These are phyloP conservation scores for Sebastes matsubarae DNA, from an alignment of 2,797 vertebrate genomes.

Conservation along the genomic window DNA sequence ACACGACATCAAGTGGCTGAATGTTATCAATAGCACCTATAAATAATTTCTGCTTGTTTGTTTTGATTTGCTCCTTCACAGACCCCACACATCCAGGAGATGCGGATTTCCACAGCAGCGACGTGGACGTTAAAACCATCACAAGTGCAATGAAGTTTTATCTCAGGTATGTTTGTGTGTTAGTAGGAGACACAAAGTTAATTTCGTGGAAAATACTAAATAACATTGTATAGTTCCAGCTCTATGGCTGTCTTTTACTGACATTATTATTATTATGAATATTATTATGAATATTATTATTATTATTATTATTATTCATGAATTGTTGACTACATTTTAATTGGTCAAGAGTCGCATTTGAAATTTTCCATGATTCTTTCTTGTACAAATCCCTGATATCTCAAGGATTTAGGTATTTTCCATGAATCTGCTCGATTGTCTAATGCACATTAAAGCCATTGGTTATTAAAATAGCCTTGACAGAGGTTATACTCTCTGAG, in stretches of 20 bases:
- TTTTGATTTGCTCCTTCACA: conserved; percentile 55
- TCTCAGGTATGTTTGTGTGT: conserved; percentile 85
- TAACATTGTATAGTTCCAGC: background rate
- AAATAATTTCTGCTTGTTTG: background rate
- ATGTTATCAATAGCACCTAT: too few relatives aligned
- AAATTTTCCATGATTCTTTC: background rate
- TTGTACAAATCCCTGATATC: background rate
- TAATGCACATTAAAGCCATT: background rate
- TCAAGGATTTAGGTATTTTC: background rate
- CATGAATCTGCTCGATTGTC: background rate
- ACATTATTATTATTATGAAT: too few relatives aligned
- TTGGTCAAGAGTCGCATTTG: background rate
- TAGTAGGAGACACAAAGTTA: background rate
- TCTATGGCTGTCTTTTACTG: background rate
- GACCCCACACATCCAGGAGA: conserved; percentile 91
- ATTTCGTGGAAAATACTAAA: background rate
- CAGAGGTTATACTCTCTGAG: conserved; percentile 7
- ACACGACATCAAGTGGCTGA: too few relatives aligned
- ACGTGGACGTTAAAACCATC: conserved; percentile 96
- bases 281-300: too few relatives aligned
- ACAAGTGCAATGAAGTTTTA: conserved; percentile 98
- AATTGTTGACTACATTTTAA: background rate
- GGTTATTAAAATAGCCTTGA: background rate
- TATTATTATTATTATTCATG: too few relatives aligned
- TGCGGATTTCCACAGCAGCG: conserved; percentile 88